Evolutionary conservation across 35 echinoderm and acorn worm genomes (phyloP).

Genomic region (Stichopus chloronotus): DNA sequence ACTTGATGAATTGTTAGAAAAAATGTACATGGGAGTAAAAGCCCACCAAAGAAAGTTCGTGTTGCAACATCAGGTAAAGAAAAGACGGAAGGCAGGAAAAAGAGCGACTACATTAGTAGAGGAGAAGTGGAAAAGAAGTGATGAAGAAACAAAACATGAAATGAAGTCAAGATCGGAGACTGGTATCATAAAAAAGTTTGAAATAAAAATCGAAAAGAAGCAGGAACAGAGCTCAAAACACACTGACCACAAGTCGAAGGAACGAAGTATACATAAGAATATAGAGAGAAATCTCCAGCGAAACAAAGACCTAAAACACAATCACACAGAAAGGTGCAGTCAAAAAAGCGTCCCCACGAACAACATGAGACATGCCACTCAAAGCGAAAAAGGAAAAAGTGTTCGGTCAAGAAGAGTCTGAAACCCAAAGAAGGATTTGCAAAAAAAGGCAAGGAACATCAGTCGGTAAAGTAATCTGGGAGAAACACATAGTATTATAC

Average conservation of each 20-base stretch:
- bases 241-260: no score
- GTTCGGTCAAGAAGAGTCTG: background rate
- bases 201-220: background rate
- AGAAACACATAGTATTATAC: no score
- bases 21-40: background rate
- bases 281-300: no score
- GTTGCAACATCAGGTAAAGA: background rate
- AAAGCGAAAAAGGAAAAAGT: no score
- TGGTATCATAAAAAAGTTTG: background rate
- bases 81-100: background rate
- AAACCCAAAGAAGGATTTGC: background rate
- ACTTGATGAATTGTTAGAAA: slow-evolving; percentile 15
- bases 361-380: background rate
- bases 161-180: background rate
- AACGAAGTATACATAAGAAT: no score
- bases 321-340: background rate
- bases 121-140: slow-evolving; percentile 2
- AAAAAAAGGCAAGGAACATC: no score
- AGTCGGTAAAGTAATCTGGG: background rate
- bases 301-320: background rate
- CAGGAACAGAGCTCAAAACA: no score
- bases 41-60: slow-evolving; percentile 20
- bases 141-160: background rate
- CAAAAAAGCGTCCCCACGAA: background rate
- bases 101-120: background rate